Conservation (phyloP, 2,113 vertebrate genomes). For the Ciconia maguari region DNA sequence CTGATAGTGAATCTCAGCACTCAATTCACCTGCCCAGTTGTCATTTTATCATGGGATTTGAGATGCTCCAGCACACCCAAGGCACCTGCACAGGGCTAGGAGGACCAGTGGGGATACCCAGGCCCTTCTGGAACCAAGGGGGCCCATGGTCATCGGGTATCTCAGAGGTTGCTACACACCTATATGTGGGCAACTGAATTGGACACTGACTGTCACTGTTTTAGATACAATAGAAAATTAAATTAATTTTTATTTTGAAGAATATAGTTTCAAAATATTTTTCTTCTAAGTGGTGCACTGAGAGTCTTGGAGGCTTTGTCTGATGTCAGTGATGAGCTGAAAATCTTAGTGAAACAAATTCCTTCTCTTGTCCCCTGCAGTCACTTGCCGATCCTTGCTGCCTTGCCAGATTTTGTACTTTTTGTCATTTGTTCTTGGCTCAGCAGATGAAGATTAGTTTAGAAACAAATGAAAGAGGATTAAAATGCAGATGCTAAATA, state of each 20-base stretch:
- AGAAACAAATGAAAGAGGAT: conserved; percentile 33
- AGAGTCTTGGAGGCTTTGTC: background rate
- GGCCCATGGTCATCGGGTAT: rapidly evolving
- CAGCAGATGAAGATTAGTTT: conserved; percentile 32
- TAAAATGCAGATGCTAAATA: conserved; percentile 42
- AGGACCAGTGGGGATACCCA: background rate
- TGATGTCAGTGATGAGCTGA: background rate
- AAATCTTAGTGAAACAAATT: background rate
- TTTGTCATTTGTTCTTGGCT: conserved; percentile 41
- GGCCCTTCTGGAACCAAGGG: background rate
- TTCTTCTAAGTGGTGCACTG: background rate
- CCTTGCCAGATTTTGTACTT: conserved; percentile 7
- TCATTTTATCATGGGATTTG: background rate
- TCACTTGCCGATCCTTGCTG: background rate
- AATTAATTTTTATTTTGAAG: background rate
- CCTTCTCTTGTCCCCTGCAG: background rate
- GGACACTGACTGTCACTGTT: background rate
- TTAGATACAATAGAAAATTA: background rate
- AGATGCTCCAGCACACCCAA: background rate
- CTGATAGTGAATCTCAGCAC: background rate
- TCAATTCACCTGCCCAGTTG: background rate
- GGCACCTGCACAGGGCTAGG: background rate
- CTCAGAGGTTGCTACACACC: background rate
- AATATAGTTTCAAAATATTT: background rate
- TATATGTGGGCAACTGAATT: background rate